phyloP scores from a whole-genome alignment of 2,888 invertebrate species.

The Cenopis cana region DNA sequence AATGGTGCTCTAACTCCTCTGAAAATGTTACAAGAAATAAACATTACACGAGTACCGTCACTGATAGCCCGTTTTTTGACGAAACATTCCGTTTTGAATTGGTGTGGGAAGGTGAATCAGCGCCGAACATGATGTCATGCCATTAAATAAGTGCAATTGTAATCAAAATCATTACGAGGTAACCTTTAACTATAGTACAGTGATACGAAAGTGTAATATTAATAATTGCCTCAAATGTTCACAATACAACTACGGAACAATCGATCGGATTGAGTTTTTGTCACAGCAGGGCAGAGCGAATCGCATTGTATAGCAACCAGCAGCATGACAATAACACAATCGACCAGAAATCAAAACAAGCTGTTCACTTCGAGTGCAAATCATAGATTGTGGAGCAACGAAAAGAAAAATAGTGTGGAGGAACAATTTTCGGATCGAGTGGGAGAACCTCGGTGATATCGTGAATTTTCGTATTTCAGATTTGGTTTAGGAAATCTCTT shows the following conservation, averaged over 20 bases:
- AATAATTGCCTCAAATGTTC: slow-evolving; percentile 53
- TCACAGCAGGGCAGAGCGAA: slow-evolving; percentile 54
- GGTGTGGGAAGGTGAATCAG: slow-evolving; percentile 64
- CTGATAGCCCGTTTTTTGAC: slow-evolving; percentile 10
- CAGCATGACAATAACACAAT: slow-evolving; percentile 65
- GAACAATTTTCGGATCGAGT: slow-evolving; percentile 28
- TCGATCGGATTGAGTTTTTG: slow-evolving; percentile 63
- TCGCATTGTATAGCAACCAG: slow-evolving; percentile 45
- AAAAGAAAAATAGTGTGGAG: slow-evolving; percentile 51
- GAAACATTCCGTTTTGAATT: slow-evolving; percentile 45
- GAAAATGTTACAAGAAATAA: background rate
- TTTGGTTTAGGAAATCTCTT: background rate
- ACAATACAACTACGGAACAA: slow-evolving; percentile 59
- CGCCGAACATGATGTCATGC: slow-evolving; percentile 57
- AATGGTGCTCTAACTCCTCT: slow-evolving; percentile 14
- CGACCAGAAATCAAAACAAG: slow-evolving; percentile 72
- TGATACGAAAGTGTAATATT: slow-evolving; percentile 46
- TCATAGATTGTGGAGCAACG: slow-evolving; percentile 77
- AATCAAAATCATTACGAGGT: slow-evolving; percentile 54
- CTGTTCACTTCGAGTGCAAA: slow-evolving; percentile 73
- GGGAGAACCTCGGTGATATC: slow-evolving; percentile 8
- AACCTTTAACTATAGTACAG: slow-evolving; percentile 47
- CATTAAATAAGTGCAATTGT: slow-evolving; percentile 53
- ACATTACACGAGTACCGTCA: slow-evolving; percentile 15
- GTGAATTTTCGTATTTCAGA: slow-evolving; percentile 1